A percentile compares a stretch with the other conserved stretches of the same genome.
Evolutionary conservation across 2,113 vertebrate species (phyloP).

Genomic region (Syrrhaptes paradoxus): DNA sequence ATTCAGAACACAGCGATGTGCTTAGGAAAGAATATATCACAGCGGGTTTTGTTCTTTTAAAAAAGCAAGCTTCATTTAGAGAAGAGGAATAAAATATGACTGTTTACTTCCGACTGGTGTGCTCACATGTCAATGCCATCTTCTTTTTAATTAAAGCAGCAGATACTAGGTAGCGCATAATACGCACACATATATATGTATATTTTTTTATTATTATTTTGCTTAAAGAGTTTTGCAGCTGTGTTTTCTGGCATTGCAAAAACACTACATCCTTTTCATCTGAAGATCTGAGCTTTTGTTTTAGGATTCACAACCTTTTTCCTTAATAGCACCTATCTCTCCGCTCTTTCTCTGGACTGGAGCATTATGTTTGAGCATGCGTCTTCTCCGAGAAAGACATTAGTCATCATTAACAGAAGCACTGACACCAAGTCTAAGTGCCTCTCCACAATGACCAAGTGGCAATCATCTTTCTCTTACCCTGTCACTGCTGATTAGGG

Average conservation of each 20-base stretch:
- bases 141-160: not conserved
- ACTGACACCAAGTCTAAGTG: constrained; percentile 90
- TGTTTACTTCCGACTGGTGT: not conserved
- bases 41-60: not conserved
- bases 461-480: constrained; percentile 87
- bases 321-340: constrained; percentile 5
- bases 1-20: not conserved
- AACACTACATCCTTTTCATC: not conserved
- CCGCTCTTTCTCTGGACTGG: constrained; percentile 15
- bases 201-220: not conserved
- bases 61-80: not conserved
- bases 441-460: constrained; percentile 89
- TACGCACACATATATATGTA: accelerated
- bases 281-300: constrained; percentile 63
- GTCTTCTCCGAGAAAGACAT: constrained; percentile 85
- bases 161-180: not conserved
- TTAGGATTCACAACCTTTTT: constrained; percentile 33
- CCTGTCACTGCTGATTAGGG: constrained; percentile 89
- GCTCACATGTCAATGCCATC: not conserved
- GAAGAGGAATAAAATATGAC: not conserved
- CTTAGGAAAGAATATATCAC: not conserved
- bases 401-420: constrained; percentile 95
- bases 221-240: not conserved
- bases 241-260: not conserved
- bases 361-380: constrained; percentile 74